phyloP scores from a whole-genome alignment of 2,113 vertebrate species.

The Phrynocephalus versicolor region DNA sequence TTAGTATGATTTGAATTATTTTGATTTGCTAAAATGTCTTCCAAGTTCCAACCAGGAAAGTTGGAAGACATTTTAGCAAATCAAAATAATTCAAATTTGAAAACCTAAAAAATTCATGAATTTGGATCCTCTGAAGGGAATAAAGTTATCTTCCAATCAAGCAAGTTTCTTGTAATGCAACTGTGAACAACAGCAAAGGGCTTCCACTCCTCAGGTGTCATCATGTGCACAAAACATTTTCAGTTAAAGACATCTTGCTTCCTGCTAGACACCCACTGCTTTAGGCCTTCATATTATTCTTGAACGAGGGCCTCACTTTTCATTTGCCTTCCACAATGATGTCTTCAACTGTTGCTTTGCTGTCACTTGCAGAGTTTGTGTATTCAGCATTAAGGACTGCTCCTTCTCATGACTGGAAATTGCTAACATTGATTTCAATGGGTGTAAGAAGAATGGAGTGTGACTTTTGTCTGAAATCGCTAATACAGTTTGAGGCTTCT shows the following conservation, averaged over 20 bases:
- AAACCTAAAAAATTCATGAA: neutral
- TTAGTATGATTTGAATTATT: neutral
- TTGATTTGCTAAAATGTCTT: neutral
- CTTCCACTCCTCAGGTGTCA: neutral
- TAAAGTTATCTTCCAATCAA: neutral
- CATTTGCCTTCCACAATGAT: neutral
- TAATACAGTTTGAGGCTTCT: neutral
- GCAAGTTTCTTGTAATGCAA: neutral
- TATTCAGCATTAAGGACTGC: neutral
- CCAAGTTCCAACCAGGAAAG: no score
- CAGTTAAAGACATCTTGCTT: neutral
- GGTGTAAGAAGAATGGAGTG: neutral
- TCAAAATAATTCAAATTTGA: neutral
- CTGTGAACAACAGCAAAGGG: neutral
- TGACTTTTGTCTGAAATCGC: neutral
- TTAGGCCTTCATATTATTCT: neutral
- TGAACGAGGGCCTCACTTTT: neutral
- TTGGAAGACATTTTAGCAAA: no score
- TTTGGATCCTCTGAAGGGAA: neutral
- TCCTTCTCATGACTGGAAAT: neutral
- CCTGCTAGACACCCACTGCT: neutral
- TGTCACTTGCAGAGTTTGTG: neutral
- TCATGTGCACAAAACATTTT: neutral
- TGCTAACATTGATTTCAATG: neutral
- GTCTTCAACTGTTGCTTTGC: neutral